Base-by-base conservation (phyloP, 2,888 invertebrate genomes). In the Sinopyrophorus schimmeli region DNA sequence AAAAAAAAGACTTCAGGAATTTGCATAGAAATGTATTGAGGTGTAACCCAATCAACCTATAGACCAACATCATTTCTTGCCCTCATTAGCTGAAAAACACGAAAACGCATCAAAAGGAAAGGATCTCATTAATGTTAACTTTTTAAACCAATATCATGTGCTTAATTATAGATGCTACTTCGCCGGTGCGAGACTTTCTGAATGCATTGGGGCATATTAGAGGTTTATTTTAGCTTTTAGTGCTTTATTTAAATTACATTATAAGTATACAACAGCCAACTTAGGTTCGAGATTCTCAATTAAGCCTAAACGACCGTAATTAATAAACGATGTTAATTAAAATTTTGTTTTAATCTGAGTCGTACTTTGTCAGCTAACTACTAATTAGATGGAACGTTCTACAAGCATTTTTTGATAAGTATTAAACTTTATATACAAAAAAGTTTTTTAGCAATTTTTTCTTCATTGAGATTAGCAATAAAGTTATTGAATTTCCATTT, bases 301-400 rank as follows among this genome's bases (percentile, higher is more conserved):
- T 40, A 40, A 40, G 39, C 28, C 14, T 40, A 40, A 40, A 40
- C 17, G 39, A 40, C 30, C 21, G 39, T 28, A 30, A 40, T 40
- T 40, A 40, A 40, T 40, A 40, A 40, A 40, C 39, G 39, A 40
- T 30, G 39, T 40, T 40, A 40, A 40, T 40, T 40, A 40, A 40
- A 40, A 40, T 40, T 40, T 20, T 17, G 39, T 20, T 21, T 40
- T 28, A 40, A 40, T 28, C 39, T 40, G 27, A 28, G 28, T 28
- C 21, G 39, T 40, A 40, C 39, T 40, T 40, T 40, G 39, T 30
- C 14, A 24, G 20, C 21, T 30, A 20, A 40, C 39, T 28, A 18
- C 24, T 35, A 40, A 28, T 40, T 40, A 28, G 28, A 28, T 17
- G 10, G 30, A 15, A 30, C 30, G 28, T 40, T 40, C 20, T 40